A percentile compares a stretch with the other conserved stretches of the same genome.
Conservation (phyloP, 2,888 invertebrate genomes). For the Bibio marci region DNA sequence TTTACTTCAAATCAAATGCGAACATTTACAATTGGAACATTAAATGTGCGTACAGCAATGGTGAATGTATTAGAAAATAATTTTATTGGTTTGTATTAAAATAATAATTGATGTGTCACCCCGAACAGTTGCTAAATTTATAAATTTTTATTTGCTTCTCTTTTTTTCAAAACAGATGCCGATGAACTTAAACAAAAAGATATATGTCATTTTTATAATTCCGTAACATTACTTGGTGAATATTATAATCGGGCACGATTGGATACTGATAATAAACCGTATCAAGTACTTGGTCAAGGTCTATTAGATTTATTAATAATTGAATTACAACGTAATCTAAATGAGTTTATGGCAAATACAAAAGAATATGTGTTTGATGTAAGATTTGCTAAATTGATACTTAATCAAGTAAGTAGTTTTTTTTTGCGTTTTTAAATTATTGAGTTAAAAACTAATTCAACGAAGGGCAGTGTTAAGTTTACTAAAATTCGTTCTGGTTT, state of each 20-base stretch:
- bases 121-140: background rate
- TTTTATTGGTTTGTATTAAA: constrained; percentile 16
- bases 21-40: constrained; percentile 24
- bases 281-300: constrained; percentile 25
- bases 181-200: constrained; percentile 21
- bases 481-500: no score
- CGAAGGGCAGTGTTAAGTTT: no score
- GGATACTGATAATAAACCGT: constrained; percentile 22
- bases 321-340: constrained; percentile 17
- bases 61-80: constrained; percentile 25
- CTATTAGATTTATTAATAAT: constrained; percentile 21
- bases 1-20: constrained; percentile 27
- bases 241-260: constrained; percentile 28
- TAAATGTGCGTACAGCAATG: constrained; percentile 27
- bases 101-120: background rate
- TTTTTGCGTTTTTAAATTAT: no score
- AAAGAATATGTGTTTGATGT: constrained; percentile 11
- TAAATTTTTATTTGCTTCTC: no score
- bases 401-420: constrained; percentile 21
- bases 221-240: constrained; percentile 27
- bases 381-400: constrained; percentile 25
- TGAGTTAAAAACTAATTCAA: no score
- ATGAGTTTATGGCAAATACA: constrained; percentile 9
- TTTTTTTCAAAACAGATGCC: constrained; percentile 11
- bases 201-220: constrained; percentile 25